These are phyloP conservation scores for Zaprionus africanus DNA, from an alignment of 1,140 invertebrate species.

Conservation along the genomic window DNA sequence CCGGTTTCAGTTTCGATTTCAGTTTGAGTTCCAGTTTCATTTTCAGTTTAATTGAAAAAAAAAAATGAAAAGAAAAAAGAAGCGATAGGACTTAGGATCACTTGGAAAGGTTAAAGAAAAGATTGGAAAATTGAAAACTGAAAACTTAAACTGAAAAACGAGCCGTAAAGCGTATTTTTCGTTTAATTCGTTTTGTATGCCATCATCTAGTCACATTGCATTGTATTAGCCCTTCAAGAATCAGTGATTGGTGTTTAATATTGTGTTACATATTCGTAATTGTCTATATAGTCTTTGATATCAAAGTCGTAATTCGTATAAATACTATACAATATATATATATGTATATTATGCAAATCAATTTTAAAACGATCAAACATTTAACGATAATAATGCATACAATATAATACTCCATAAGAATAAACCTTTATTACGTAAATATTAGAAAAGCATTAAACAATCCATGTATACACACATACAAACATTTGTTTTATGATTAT, in stretches of 20 bases:
- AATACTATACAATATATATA: slow-evolving; percentile 54
- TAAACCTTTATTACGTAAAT: slow-evolving; percentile 59
- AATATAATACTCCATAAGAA: slow-evolving; percentile 56
- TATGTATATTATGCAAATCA: slow-evolving; percentile 62
- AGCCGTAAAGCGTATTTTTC: slow-evolving; percentile 23
- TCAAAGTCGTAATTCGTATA: slow-evolving; percentile 73
- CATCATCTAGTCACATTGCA: slow-evolving; percentile 72
- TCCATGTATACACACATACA: slow-evolving; percentile 66
- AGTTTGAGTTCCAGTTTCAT: slow-evolving; percentile 15
- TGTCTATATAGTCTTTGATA: slow-evolving; percentile 81
- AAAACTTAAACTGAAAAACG: slow-evolving; percentile 17
- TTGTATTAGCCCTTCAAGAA: slow-evolving; percentile 79
- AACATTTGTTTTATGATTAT: slow-evolving; percentile 37
- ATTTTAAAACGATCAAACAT: slow-evolving; percentile 69
- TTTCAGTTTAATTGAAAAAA: slow-evolving; percentile 42
- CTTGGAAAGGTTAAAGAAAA: slow-evolving; percentile 26
- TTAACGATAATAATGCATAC: slow-evolving; percentile 69
- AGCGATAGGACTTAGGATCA: slow-evolving; percentile 2
- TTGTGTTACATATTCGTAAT: slow-evolving; percentile 80
- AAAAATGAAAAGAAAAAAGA: background rate
- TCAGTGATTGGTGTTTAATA: slow-evolving; percentile 82
- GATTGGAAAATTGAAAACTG: slow-evolving; percentile 61
- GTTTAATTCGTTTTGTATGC: slow-evolving; percentile 62
- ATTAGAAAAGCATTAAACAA: slow-evolving; percentile 61
- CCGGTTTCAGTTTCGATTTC: background rate